These are phyloP conservation scores for Percopsis omiscomaycus DNA, from an alignment of 2,797 vertebrate species.

Conservation along the genomic window DNA sequence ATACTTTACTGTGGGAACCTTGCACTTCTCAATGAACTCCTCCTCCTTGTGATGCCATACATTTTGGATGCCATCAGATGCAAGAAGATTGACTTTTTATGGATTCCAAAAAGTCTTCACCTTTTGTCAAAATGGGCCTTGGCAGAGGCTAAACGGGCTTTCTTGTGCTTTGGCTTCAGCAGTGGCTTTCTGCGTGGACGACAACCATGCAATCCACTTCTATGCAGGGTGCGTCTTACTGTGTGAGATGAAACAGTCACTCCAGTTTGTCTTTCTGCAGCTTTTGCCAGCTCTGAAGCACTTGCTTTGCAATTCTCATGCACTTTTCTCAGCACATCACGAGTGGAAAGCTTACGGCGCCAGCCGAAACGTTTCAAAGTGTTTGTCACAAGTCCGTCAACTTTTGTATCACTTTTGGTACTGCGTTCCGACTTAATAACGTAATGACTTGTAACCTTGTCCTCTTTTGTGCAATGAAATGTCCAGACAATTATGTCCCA, in stretches of 20 bases:
- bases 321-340: not conserved
- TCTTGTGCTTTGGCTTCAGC: not conserved
- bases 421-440: conserved; percentile 8
- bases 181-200: not conserved
- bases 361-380: conserved; percentile 1
- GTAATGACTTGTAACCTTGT: conserved; percentile 13
- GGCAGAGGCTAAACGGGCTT: conserved; percentile 15
- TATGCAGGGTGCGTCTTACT: conserved; percentile 3
- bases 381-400: not conserved
- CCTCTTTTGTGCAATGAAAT: conserved; percentile 16
- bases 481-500: too few relatives aligned
- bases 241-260: conserved; percentile 2
- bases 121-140: conserved; percentile 16
- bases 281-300: conserved; percentile 10
- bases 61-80: conserved; percentile 22
- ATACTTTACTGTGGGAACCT: conserved; percentile 20
- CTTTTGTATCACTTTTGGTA: conserved; percentile 6
- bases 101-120: conserved; percentile 15
- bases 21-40: conserved; percentile 14
- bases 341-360: not conserved
- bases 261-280: conserved; percentile 9
- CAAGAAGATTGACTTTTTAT: conserved; percentile 11
- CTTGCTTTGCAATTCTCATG: not conserved
- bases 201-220: not conserved
- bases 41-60: conserved; percentile 20